A percentile compares a stretch with the other conserved stretches of the same genome.
Evolutionary conservation across 2,113 vertebrate genomes (phyloP).

Genomic region (Scatophagus argus): DNA sequence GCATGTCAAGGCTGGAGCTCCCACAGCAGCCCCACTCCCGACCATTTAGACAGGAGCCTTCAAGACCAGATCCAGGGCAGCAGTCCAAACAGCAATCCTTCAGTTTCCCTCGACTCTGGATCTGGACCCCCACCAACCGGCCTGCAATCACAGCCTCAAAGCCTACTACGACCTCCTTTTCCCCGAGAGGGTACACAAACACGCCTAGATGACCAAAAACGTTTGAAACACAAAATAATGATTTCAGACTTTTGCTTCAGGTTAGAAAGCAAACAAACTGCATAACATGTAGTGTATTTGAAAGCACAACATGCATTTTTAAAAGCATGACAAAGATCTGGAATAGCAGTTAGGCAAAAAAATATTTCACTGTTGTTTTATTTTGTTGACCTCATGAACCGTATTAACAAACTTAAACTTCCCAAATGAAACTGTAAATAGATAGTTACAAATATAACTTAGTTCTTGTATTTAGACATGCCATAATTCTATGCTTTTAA

Average conservation of each 20-base stretch:
- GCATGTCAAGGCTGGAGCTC: slow-evolving; percentile 79
- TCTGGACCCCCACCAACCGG: slow-evolving; percentile 88
- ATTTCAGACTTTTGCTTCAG: neutral
- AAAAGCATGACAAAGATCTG: neutral
- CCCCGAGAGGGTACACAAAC: slow-evolving; percentile 94
- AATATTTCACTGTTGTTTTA: neutral
- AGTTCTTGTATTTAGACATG: neutral
- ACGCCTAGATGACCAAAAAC: slow-evolving; percentile 82
- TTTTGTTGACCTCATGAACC: too few relatives aligned
- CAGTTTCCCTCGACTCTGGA: slow-evolving; percentile 87
- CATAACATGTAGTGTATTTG: neutral
- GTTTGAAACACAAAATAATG: neutral
- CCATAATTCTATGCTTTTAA: too few relatives aligned
- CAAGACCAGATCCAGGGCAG: slow-evolving; percentile 76
- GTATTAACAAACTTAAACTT: too few relatives aligned
- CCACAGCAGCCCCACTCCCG: slow-evolving; percentile 83
- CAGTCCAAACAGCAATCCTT: slow-evolving; percentile 91
- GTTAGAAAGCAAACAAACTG: neutral
- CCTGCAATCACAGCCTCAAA: slow-evolving; percentile 90
- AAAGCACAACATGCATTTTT: neutral
- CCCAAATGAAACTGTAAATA: neutral
- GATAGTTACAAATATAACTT: neutral
- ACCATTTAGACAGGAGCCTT: slow-evolving; percentile 81
- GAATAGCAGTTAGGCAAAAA: neutral
- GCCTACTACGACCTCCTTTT: slow-evolving; percentile 91